phyloP scores from a whole-genome alignment of 2,888 invertebrate species.

The Choreutis nemorana region DNA sequence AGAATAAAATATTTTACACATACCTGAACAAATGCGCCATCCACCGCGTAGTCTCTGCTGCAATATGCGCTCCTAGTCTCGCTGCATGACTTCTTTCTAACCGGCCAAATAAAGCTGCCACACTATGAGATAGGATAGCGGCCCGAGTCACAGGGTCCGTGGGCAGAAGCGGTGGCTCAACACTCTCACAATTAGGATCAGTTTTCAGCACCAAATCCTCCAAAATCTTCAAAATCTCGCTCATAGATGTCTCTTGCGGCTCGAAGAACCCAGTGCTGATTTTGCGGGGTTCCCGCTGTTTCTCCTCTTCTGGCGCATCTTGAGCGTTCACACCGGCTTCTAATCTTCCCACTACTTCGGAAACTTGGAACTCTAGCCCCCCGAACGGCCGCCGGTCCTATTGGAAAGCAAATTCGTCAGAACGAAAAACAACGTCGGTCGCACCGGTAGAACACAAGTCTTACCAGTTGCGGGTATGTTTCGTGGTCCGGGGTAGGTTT shows the following conservation, averaged over 20 bases:
- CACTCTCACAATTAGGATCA: slow-evolving; percentile 69
- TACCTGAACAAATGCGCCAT: slow-evolving; percentile 86
- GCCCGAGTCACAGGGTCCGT: slow-evolving; percentile 68
- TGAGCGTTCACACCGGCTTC: slow-evolving; percentile 70
- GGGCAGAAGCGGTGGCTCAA: slow-evolving; percentile 67
- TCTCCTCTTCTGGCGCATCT: slow-evolving; percentile 44
- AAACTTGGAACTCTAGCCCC: slow-evolving; percentile 75
- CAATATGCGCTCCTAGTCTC: slow-evolving; percentile 80
- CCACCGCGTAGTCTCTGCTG: slow-evolving; percentile 89
- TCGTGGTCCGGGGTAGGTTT: slow-evolving; percentile 33
- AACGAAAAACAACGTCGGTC: slow-evolving; percentile 9
- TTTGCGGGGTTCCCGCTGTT: slow-evolving; percentile 47
- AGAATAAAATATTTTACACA: no score
- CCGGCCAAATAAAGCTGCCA: slow-evolving; percentile 87
- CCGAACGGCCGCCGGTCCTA: slow-evolving; percentile 71
- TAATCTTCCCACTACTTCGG: slow-evolving; percentile 74
- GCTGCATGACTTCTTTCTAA: slow-evolving; percentile 81
- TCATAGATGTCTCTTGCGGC: slow-evolving; percentile 64
- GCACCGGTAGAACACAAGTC: slow-evolving; percentile 7
- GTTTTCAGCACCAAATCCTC: slow-evolving; percentile 69
- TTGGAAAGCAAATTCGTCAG: slow-evolving; percentile 21
- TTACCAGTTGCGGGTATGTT: slow-evolving; percentile 35
- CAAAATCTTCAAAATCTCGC: slow-evolving; percentile 68
- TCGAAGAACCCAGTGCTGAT: slow-evolving; percentile 61
- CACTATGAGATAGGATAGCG: slow-evolving; percentile 84